phyloP scores from a whole-genome alignment of 2,888 invertebrate species.

The Plagiodera versicolora region DNA sequence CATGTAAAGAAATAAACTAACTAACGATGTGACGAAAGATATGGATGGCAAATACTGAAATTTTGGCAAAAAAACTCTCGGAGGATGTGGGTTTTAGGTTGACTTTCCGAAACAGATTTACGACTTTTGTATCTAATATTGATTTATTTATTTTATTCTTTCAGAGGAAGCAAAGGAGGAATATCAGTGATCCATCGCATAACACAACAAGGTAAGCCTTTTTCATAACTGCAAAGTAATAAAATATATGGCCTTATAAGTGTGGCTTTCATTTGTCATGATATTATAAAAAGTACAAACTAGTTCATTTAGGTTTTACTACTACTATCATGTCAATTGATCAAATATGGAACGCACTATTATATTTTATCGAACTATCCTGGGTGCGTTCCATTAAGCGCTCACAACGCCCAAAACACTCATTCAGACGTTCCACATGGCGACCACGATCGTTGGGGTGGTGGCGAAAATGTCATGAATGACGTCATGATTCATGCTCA shows the following conservation, averaged over 20 bases:
- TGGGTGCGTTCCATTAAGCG: no score
- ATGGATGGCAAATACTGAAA: not conserved
- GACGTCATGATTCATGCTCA: no score
- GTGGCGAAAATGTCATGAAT: no score
- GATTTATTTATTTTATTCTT: constrained; percentile 24
- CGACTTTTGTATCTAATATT: not conserved
- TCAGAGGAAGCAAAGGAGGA: constrained; percentile 70
- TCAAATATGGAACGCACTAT: no score
- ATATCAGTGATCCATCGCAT: constrained; percentile 80
- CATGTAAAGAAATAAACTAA: not conserved
- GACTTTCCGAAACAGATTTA: not conserved
- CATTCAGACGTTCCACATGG: no score
- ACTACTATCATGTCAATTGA: not conserved
- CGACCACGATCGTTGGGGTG: no score
- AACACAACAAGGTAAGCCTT: constrained; percentile 70
- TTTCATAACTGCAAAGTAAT: constrained; percentile 15
- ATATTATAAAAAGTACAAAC: constrained; percentile 7
- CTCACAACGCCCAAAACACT: no score
- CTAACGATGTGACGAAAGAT: not conserved
- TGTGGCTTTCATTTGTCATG: constrained; percentile 23
- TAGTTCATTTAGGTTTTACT: not conserved
- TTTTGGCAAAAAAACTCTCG: not conserved
- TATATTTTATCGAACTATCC: no score
- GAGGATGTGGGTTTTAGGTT: no score
- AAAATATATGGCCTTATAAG: constrained; percentile 16